Percentiles rank a stretch among this genome's conserved stretches.
Conservation (phyloP, 2,888 invertebrate genomes). For the Omphaloscelis lunosa region DNA sequence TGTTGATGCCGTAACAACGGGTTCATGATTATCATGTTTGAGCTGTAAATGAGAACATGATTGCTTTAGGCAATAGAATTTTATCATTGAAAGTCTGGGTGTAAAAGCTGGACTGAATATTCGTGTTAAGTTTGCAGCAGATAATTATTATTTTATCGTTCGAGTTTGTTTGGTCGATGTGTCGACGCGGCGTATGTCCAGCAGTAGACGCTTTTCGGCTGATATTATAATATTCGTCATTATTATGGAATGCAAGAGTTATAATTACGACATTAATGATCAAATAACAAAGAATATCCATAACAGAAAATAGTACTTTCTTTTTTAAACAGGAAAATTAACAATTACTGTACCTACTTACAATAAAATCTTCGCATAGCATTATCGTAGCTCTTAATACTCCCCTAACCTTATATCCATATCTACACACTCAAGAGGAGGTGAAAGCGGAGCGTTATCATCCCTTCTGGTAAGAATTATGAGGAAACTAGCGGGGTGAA, state of each 20-base stretch:
- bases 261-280: no score
- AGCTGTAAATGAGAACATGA: neutral
- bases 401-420: neutral
- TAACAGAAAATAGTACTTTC: no score
- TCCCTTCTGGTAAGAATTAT: conserved; percentile 19
- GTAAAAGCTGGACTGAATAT: no score
- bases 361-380: neutral
- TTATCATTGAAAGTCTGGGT: neutral
- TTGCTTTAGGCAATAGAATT: neutral
- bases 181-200: neutral
- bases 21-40: neutral
- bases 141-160: no score
- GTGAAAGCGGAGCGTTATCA: conserved; percentile 15
- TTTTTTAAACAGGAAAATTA: neutral
- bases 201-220: no score
- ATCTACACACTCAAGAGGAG: conserved; percentile 4
- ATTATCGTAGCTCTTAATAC: neutral
- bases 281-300: no score
- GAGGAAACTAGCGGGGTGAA: conserved; percentile 20
- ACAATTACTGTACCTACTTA: neutral
- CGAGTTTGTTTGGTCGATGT: neutral
- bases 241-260: no score
- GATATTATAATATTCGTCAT: no score
- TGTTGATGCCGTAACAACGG: no score
- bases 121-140: no score